A percentile compares a stretch with the other conserved stretches of the same genome.
phyloP scores from a whole-genome alignment of 2,888 invertebrate genomes.

The Acleris sparsana region DNA sequence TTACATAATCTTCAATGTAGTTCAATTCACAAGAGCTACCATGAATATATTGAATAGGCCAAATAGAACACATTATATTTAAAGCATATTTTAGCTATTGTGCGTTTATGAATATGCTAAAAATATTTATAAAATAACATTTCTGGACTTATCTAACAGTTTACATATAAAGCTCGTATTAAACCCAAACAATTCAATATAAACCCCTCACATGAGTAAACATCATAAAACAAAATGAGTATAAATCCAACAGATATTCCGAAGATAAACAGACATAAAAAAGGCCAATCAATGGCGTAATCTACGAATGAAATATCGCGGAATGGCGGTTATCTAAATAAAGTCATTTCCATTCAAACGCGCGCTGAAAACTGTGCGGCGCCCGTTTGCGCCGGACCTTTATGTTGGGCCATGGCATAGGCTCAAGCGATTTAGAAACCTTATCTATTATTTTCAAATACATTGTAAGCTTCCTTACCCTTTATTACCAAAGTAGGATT shows the following conservation, averaged over 20 bases:
- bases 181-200: background rate
- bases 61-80: too few species aligned
- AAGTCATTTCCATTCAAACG: constrained; percentile 77
- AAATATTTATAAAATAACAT: too few species aligned
- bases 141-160: too few species aligned
- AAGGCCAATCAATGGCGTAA: constrained; percentile 32
- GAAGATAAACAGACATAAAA: constrained; percentile 31
- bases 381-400: constrained; percentile 67
- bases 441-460: too few species aligned
- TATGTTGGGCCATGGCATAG: constrained; percentile 43
- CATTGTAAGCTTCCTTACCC: too few species aligned
- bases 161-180: background rate
- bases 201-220: constrained; percentile 10
- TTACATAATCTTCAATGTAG: too few species aligned
- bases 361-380: constrained; percentile 67
- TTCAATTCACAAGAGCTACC: too few species aligned
- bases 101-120: too few species aligned
- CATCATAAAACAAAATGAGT: constrained; percentile 31
- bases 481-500: too few species aligned
- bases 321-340: constrained; percentile 73
- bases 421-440: background rate
- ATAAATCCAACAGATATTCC: constrained; percentile 24
- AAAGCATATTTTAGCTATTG: too few species aligned
- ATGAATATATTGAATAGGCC: too few species aligned
- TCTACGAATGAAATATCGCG: constrained; percentile 67